A percentile compares a stretch with the other conserved stretches of the same genome.
These are phyloP conservation scores for Empis livida DNA, from an alignment of 2,888 invertebrate species.

Conservation along the genomic window DNA sequence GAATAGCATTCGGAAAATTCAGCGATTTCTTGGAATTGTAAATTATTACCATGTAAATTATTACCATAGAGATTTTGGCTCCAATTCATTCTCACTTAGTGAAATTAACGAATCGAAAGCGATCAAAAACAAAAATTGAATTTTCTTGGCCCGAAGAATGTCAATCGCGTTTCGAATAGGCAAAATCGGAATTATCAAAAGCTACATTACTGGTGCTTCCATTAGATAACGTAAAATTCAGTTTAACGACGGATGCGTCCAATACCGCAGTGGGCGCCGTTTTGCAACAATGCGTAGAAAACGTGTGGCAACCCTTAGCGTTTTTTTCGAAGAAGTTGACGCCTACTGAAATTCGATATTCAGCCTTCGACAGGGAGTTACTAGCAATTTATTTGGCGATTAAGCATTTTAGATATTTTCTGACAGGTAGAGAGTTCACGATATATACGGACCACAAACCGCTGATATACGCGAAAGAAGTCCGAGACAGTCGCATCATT, in stretches of 20 bases:
- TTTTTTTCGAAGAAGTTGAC: constrained; percentile 19
- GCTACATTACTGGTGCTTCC: constrained; percentile 7
- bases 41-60: constrained; percentile 4
- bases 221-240: not conserved
- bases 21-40: constrained; percentile 4
- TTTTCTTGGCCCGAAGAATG: not conserved
- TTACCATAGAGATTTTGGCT: not conserved
- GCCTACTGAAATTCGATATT: constrained; percentile 15
- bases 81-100: not conserved
- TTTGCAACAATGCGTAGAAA: constrained; percentile 14
- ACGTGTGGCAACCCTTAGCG: constrained; percentile 14
- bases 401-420: constrained; percentile 4
- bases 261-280: constrained; percentile 16
- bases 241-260: constrained; percentile 11
- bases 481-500: not conserved
- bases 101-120: not conserved
- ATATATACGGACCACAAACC: constrained; percentile 5
- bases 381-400: constrained; percentile 16
- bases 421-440: not conserved
- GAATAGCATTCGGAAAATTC: not conserved
- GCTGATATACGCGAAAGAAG: not conserved
- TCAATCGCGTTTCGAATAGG: not conserved
- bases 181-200: not conserved
- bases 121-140: not conserved
- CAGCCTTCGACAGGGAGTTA: constrained; percentile 18